These are phyloP conservation scores for Apamea sordens DNA, from an alignment of 2,888 invertebrate genomes.

Conservation along the genomic window DNA sequence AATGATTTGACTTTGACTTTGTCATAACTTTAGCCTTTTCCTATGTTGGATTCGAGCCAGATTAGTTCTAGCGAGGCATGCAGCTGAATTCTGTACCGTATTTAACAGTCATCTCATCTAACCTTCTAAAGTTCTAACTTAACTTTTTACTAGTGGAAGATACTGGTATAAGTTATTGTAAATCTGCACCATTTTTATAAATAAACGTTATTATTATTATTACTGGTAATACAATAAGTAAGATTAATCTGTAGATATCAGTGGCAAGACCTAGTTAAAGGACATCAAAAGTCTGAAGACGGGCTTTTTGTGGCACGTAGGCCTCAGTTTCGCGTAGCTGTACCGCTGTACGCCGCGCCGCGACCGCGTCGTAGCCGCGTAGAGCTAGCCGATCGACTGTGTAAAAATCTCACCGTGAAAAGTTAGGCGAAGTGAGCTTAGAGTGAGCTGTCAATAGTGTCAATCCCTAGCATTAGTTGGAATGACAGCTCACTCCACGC, in stretches of 20 bases:
- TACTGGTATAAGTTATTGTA: too few species aligned
- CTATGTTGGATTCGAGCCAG: slow-evolving; percentile 17
- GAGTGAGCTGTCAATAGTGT: too few species aligned
- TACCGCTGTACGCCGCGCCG: not conserved
- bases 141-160: not conserved
- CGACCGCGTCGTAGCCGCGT: not conserved
- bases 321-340: slow-evolving; percentile 15
- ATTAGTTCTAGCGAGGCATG: not conserved
- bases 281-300: not conserved
- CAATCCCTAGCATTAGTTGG: too few species aligned
- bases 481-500: too few species aligned
- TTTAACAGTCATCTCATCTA: not conserved
- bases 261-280: not conserved
- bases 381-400: too few species aligned
- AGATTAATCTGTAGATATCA: not conserved
- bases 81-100: not conserved
- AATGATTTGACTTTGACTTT: not conserved
- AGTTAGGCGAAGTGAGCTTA: too few species aligned
- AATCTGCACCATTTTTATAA: too few species aligned
- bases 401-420: too few species aligned
- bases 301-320: slow-evolving; percentile 1
- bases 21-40: not conserved
- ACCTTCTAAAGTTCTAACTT: not conserved
- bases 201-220: too few species aligned
- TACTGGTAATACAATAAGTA: not conserved